Base-by-base conservation (phyloP, 1,140 invertebrate species). In the Aphidius ervi region DNA sequence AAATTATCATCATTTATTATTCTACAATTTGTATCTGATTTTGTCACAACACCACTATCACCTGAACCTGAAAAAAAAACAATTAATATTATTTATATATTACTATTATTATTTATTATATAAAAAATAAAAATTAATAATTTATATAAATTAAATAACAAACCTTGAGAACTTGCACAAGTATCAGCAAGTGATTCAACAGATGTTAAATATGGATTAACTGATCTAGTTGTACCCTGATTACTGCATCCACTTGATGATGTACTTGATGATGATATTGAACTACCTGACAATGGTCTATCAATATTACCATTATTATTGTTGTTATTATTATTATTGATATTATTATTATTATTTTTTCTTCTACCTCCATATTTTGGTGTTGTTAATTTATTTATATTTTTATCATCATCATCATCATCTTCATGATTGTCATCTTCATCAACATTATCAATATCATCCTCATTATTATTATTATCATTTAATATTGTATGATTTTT, bases 271-370 rank as follows among this genome's bases (percentile, higher is more conserved):
- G 90, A 92, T 3, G 88, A 86, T 56, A 90, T 90, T 48, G 89
- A 92, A 75, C 90, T 92, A 68, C 90, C 88, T 46, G 90, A 93
- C 20, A 91, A 72, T n/a, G 89, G 89, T 63, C 89, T 75, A 1
- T 63, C 66, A 6, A 65, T 63, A 74, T 31, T 31, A 31, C 23
- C 23, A 31, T 31, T 31, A 3, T 31, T 31, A 31, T 16, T 16
- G 16, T 16, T 16, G 16, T 4, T 31, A 31, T 1, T 31, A 31
- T 31, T 31, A 31, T 1, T 31, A 31, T 1, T 1, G 16, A 16
- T 16, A 16, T 16, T 16, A 3, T 31, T 31, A 31, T 31, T 4
- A 31, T 31, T 31, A 31, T 31, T 70, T 70, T 56, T 72, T 67
- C 59, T 64, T 63, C 65, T 57, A 47, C 10, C 63, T 40, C 41